These are phyloP conservation scores for Ypsolopha scabrella DNA, from an alignment of 2,888 invertebrate genomes.

Conservation along the genomic window DNA sequence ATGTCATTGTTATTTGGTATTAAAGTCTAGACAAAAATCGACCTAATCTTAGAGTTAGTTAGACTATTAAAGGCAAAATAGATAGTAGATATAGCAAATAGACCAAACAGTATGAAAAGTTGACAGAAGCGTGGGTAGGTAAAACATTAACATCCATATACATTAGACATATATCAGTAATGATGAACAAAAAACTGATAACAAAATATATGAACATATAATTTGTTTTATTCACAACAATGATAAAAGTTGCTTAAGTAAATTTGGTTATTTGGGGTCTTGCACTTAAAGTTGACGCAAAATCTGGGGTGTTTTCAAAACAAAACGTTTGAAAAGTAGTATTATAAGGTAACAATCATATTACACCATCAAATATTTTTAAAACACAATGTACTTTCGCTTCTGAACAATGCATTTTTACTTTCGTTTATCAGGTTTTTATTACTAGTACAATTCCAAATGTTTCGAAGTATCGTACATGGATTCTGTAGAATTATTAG, in stretches of 20 bases:
- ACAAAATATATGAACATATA: neutral
- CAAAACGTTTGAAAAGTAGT: too few relatives aligned
- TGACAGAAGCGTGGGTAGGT: conserved; percentile 14
- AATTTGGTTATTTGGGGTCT: neutral
- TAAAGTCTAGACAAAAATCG: conserved; percentile 9
- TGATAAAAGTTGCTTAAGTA: neutral
- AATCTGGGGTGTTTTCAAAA: too few relatives aligned
- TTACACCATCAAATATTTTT: too few relatives aligned
- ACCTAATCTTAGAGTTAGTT: conserved; percentile 38
- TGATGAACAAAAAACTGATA: neutral
- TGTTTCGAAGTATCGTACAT: neutral
- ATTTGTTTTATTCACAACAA: neutral
- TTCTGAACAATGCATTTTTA: neutral
- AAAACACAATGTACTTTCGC: too few relatives aligned
- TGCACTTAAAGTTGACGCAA: too few relatives aligned
- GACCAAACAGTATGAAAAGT: conserved; percentile 22
- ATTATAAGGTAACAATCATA: too few relatives aligned
- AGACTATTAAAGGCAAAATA: conserved; percentile 52
- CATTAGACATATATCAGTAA: neutral
- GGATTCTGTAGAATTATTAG: neutral
- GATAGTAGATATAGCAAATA: conserved; percentile 38
- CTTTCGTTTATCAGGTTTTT: neutral
- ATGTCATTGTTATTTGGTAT: neutral
- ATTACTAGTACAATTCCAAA: neutral
- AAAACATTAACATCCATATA: conserved; percentile 14